phyloP scores from a whole-genome alignment of 2,797 vertebrate species.

The Acanthis flammea region DNA sequence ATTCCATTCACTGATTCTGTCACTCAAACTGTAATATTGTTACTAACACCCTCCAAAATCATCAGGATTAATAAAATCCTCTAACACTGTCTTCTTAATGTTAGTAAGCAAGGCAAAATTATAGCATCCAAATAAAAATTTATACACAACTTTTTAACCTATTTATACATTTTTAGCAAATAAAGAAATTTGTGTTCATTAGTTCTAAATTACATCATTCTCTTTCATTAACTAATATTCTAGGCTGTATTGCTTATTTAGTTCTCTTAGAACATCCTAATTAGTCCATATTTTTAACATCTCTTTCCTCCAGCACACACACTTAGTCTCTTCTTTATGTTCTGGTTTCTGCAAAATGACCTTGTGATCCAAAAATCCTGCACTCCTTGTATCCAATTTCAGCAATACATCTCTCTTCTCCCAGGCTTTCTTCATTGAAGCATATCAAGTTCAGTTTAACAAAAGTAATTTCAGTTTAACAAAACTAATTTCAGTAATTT shows the following conservation, averaged over 20 bases:
- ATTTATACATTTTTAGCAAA: background rate
- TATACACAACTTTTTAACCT: background rate
- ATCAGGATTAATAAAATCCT: background rate
- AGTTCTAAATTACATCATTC: background rate
- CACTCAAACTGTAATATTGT: background rate
- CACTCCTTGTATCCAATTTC: background rate
- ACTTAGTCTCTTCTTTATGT: background rate
- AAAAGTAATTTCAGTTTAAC: background rate
- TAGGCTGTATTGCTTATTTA: background rate
- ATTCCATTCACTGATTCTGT: background rate
- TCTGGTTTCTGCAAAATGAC: background rate
- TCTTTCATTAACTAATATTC: background rate
- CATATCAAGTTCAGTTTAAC: background rate
- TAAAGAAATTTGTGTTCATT: background rate
- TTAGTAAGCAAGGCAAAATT: background rate
- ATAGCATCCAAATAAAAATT: background rate
- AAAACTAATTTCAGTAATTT: background rate
- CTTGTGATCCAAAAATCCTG: background rate
- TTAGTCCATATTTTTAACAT: background rate
- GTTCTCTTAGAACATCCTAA: background rate
- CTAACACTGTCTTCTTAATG: background rate
- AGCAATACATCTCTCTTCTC: background rate
- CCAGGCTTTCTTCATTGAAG: background rate
- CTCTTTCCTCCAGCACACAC: background rate
- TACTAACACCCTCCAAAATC: background rate